Conservation (phyloP, 37 sponge, comb jelly and placozoan genomes). For the Diacarnus erythraeanus region DNA sequence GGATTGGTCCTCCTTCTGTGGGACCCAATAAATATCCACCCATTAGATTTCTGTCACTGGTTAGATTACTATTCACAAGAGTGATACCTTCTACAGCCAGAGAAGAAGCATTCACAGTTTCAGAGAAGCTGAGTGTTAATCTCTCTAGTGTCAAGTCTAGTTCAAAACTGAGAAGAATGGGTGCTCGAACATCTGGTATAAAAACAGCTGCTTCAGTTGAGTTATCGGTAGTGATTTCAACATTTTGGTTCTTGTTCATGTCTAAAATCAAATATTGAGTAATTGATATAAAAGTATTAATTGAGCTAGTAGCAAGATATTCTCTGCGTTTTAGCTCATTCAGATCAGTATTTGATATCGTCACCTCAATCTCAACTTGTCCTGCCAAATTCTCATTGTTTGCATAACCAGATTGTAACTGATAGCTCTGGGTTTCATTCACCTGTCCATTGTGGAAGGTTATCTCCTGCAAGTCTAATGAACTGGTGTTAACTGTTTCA, state of each 20-base stretch:
- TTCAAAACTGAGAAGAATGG: slow-evolving; percentile 54
- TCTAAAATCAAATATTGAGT: slow-evolving; percentile 63
- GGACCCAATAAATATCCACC: slow-evolving; percentile 54
- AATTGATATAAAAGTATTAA: slow-evolving; percentile 54
- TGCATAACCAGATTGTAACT: slow-evolving; percentile 47
- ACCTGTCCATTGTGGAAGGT: slow-evolving; percentile 41
- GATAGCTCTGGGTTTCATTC: slow-evolving; percentile 44
- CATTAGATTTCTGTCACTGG: slow-evolving; percentile 20
- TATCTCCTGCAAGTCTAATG: slow-evolving; percentile 53
- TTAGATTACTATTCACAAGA: slow-evolving; percentile 34
- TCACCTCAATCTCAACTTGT: slow-evolving; percentile 50
- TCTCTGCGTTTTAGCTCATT: slow-evolving; percentile 87
- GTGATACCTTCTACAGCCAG: slow-evolving; percentile 56
- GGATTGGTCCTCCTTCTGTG: slow-evolving; percentile 31
- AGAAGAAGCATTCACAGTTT: slow-evolving; percentile 76
- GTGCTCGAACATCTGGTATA: slow-evolving; percentile 50
- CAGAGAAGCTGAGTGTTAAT: slow-evolving; percentile 75
- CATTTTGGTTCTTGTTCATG: slow-evolving; percentile 79
- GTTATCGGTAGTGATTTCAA: slow-evolving; percentile 33
- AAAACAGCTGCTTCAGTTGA: slow-evolving; percentile 32
- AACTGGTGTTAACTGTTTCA: slow-evolving; percentile 79
- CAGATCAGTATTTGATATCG: slow-evolving; percentile 72
- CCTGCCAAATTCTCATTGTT: slow-evolving; percentile 46
- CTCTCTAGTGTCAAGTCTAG: slow-evolving; percentile 70
- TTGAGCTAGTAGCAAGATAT: slow-evolving; percentile 37